These are phyloP conservation scores for Cyrtonyx montezumae DNA, from an alignment of 2,113 vertebrate genomes.

Conservation along the genomic window DNA sequence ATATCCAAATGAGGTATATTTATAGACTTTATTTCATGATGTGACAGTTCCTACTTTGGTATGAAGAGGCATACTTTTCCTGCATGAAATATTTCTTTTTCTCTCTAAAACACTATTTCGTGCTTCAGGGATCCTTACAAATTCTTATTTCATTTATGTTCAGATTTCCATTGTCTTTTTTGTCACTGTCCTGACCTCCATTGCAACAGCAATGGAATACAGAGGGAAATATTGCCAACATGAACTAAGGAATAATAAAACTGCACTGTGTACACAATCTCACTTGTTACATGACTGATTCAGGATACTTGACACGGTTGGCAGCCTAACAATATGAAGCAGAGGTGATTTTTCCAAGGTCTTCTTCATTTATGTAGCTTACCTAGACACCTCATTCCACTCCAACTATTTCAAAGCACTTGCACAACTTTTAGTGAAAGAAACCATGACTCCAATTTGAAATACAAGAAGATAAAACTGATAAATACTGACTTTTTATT, in stretches of 20 bases:
- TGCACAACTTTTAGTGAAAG: neutral
- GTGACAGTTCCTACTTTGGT: neutral
- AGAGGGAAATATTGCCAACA: conserved; percentile 13
- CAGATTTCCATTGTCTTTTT: conserved; percentile 33
- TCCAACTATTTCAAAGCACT: neutral
- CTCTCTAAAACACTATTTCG: conserved; percentile 8
- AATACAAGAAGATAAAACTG: neutral
- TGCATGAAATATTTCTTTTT: conserved; percentile 18
- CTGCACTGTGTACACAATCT: neutral
- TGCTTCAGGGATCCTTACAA: conserved; percentile 22
- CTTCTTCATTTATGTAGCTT: neutral
- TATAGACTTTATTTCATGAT: neutral
- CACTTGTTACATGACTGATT: conserved; percentile 13
- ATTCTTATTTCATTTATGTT: conserved; percentile 29
- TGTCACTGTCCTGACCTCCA: conserved; percentile 32
- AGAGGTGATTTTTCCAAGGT: neutral
- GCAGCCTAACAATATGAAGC: neutral
- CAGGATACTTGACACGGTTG: neutral
- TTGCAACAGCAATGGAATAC: neutral
- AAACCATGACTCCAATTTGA: conserved; percentile 1
- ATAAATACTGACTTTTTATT: neutral
- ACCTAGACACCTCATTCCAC: neutral
- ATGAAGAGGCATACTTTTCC: neutral
- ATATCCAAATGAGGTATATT: neutral
- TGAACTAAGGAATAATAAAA: conserved; percentile 32